Evolutionary conservation across 2,888 invertebrate genomes (phyloP).

Genomic region (Drosophila differens): DNA sequence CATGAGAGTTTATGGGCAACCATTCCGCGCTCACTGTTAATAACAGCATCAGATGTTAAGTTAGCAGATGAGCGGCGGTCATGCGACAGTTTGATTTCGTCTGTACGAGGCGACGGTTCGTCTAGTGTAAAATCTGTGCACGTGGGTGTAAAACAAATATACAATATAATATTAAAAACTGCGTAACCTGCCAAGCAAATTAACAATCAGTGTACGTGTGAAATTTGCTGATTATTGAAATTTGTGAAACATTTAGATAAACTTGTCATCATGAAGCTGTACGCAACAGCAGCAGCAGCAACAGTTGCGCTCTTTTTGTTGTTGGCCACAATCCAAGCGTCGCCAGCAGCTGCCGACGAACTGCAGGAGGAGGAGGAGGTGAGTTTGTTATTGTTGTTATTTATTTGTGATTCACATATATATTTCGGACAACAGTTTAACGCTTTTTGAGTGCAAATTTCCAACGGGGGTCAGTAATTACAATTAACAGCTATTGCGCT

Average conservation of each 20-base stretch:
- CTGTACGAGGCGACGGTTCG: constrained; percentile 11
- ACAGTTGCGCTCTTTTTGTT: constrained; percentile 75
- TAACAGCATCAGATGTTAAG: constrained; percentile 6
- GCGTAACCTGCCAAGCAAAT: constrained; percentile 49
- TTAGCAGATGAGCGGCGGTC: constrained; percentile 4
- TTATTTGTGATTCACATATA: constrained; percentile 54
- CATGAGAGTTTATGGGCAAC: background rate
- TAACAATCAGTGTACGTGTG: constrained; percentile 42
- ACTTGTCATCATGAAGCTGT: constrained; percentile 58
- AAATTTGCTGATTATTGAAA: constrained; percentile 33
- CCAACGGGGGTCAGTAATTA: constrained; percentile 17
- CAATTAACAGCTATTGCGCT: constrained; percentile 40
- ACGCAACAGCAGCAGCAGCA: constrained; percentile 49
- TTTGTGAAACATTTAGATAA: constrained; percentile 19
- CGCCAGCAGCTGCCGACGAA: constrained; percentile 59
- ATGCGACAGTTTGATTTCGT: constrained; percentile 27
- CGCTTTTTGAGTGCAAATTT: constrained; percentile 54
- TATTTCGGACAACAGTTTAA: constrained; percentile 48
- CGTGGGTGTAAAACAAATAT: constrained; percentile 33
- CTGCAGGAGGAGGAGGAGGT: constrained; percentile 46
- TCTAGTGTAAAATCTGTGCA: background rate
- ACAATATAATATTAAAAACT: constrained; percentile 32
- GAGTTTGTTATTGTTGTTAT: constrained; percentile 49
- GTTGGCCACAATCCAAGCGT: constrained; percentile 46
- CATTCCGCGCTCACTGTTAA: constrained; percentile 18